Base-by-base conservation (phyloP, 1,140 invertebrate species). In the Theocolax elegans region DNA sequence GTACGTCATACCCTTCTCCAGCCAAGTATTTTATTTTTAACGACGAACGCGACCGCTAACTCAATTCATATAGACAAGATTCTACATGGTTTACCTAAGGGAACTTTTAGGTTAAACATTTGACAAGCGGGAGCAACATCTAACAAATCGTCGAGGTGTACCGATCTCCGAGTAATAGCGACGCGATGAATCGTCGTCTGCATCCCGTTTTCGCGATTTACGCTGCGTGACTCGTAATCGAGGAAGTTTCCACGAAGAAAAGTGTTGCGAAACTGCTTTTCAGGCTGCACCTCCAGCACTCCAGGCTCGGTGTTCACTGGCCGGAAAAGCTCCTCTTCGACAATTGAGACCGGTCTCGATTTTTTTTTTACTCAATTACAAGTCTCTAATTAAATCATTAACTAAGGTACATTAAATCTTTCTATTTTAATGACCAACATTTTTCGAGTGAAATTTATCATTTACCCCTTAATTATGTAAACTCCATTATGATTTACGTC, bases 161-260 rank as follows among this genome's bases (percentile, higher is more conserved):
- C n/a, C n/a, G n/a, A n/a, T n/a, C n/a, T n/a, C n/a, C n/a, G n/a
- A n/a, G n/a, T n/a, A n/a, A n/a, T n/a, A n/a, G n/a, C n/a, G n/a
- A n/a, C n/a, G n/a, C n/a, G n/a, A n/a, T n/a, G n/a, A n/a, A n/a
- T n/a, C n/a, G n/a, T n/a, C n/a, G n/a, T n/a, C 9, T 23, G 23
- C 53, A 42, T 58, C 21, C 21, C 38, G 35, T 58, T 58, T 42
- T 58, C 35, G 19, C 10, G 38, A 2, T 58, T 58, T 25, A 58
- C 35, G 54, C 54, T 17, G 54, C 54, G 31, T 58, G 21, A 42
- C 54, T 58, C 21, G 31, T 58, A 42, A 58, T 25, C 54, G 54
- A 58, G 54, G 54, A 58, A 58, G 35, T 58, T 58, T 58, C 54
- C 54, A 58, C 19, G 54, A 58, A 58, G 54, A 42, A 58, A 58